Evolutionary conservation across 2,888 invertebrate species (phyloP).

Genomic region (Lycocerus yunnanus): DNA sequence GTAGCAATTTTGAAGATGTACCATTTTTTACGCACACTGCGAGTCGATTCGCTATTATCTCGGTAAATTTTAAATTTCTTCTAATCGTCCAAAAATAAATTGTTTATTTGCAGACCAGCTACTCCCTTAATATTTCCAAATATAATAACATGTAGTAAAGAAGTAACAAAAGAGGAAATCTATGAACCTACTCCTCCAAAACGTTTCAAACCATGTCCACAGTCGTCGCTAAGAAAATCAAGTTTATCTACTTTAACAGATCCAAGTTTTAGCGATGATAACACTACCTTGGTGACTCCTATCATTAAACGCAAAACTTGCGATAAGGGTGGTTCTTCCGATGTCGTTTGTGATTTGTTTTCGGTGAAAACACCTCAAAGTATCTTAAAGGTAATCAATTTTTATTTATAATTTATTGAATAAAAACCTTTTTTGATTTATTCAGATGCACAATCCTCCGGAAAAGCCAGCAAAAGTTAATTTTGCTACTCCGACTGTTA

Average conservation of each 20-base stretch:
- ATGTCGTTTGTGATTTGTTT: conserved; percentile 22
- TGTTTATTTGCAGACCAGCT: conserved; percentile 21
- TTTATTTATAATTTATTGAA: conserved; percentile 5
- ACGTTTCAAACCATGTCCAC: conserved; percentile 30
- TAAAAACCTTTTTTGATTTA: conserved; percentile 3
- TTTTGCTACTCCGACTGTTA: neutral
- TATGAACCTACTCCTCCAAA: conserved; percentile 36
- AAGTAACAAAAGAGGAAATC: conserved; percentile 18
- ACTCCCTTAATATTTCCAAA: conserved; percentile 37
- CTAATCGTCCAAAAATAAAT: neutral
- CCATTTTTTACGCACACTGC: conserved; percentile 68
- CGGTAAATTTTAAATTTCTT: conserved; percentile 33
- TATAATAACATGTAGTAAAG: conserved; percentile 22
- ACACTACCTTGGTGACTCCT: conserved; percentile 60
- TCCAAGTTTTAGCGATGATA: neutral
- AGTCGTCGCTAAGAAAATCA: neutral
- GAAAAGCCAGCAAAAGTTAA: neutral
- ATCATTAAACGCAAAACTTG: conserved; percentile 55
- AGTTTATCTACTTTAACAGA: neutral
- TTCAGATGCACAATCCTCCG: neutral
- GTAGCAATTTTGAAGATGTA: conserved; percentile 59
- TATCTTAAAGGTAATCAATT: conserved; percentile 63
- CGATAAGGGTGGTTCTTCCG: conserved; percentile 25
- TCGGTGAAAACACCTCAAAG: conserved; percentile 65
- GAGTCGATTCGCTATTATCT: conserved; percentile 40